These are phyloP conservation scores for Scolopax bukidnonensis DNA, from an alignment of 2,797 vertebrate genomes.

Conservation along the genomic window DNA sequence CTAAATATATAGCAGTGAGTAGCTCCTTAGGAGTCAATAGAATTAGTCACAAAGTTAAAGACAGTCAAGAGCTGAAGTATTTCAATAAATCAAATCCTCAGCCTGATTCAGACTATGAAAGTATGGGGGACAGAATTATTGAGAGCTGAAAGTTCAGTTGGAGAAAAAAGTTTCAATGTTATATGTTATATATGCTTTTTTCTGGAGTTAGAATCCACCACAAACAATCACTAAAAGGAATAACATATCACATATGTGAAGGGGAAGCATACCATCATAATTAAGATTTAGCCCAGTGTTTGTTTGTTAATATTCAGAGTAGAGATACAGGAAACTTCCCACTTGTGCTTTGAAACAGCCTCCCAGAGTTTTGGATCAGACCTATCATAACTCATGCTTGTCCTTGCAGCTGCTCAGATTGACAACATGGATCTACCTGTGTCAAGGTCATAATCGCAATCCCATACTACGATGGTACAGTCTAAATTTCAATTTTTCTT, in stretches of 20 bases:
- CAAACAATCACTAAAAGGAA: not conserved
- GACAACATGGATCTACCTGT: not conserved
- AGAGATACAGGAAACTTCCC: not conserved
- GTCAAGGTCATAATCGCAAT: too few relatives aligned
- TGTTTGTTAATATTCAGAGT: not conserved
- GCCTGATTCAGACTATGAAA: not conserved
- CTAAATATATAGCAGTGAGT: not conserved
- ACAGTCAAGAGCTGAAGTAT: not conserved
- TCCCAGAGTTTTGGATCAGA: not conserved
- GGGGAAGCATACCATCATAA: not conserved
- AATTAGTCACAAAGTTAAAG: not conserved
- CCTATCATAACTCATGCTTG: not conserved
- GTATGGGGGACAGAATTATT: not conserved
- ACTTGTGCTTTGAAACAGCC: not conserved
- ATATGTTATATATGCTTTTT: not conserved
- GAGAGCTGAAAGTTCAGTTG: not conserved
- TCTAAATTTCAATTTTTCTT: too few relatives aligned
- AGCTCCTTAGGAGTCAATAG: not conserved
- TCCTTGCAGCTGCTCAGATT: not conserved
- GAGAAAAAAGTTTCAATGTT: not conserved
- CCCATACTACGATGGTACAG: accelerated
- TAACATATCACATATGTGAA: accelerated
- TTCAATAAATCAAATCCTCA: not conserved
- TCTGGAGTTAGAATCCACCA: not conserved
- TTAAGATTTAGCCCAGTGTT: not conserved